Base-by-base conservation (phyloP, 2,113 vertebrate species). In the Potamarius usumacintae region DNA sequence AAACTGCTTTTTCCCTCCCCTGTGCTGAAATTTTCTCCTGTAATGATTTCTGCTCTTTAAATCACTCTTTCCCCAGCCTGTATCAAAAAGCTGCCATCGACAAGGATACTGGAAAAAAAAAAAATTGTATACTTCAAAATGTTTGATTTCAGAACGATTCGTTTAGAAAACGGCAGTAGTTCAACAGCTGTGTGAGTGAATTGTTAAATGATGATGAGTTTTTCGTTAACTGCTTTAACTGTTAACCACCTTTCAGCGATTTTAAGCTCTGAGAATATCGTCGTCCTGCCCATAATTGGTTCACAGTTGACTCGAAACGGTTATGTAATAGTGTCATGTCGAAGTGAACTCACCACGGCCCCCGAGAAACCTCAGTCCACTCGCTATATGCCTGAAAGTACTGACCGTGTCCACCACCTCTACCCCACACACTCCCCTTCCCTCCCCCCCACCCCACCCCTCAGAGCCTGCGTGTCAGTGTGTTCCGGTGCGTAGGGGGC, bases 401-500 rank as follows among this genome's bases (percentile, higher is more conserved):
- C 74, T 86, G 72, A 84, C 25, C 8, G 67, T 63, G 42, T 89
- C 62, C 63, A 82, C 84, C 71, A 80, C 76, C 81, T 77, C 55
- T 69, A 82, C 80, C 76, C 42, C 84, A 86, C 77, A 88, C 85
- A 86, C 58, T 67, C 85, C 85, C 84, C 60, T 52, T 85, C 52
- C 78, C 80, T 27, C 89, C 77, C 65, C 79, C 85, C 71, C 85
- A 83, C 79, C 85, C 71, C 85, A 83, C 86, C 85, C 86, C 83
- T 90, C 87, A 89, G 87, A 91, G 89, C 85, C 90, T 84, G 85
- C 83, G 81, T 85, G 89, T 91, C 87, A 88, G 86, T 91, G 88
- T 91, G 89, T 91, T 89, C 86, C 86, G 85, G 65, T 85, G 80
- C 88, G 82, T 91, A 82, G 90, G 89, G 91, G 90, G 89, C 90